A percentile compares a stretch with the other conserved stretches of the same genome.
phyloP scores from a whole-genome alignment of 2,888 invertebrate genomes.

The Steromphala cineraria region DNA sequence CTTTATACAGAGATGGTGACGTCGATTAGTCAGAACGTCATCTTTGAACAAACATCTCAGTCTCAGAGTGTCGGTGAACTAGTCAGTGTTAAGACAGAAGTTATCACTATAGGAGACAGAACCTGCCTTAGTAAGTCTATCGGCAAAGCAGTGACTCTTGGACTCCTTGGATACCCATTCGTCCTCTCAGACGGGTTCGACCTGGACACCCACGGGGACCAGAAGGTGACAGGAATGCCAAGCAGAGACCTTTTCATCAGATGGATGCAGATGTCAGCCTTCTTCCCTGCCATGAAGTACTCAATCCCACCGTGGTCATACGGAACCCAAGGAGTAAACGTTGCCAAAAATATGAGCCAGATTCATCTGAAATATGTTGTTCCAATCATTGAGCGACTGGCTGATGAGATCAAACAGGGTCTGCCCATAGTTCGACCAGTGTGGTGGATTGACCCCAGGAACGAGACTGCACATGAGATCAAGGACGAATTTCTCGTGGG shows the following conservation, averaged over 20 bases:
- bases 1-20: conserved; percentile 50
- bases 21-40: conserved; percentile 38
- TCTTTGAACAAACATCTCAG: conserved; percentile 68
- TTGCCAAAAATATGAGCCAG: conserved; percentile 33
- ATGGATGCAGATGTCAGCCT: conserved; percentile 91
- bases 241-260: conserved; percentile 79
- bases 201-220: neutral
- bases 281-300: conserved; percentile 92
- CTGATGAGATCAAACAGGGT: conserved; percentile 80
- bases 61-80: conserved; percentile 87
- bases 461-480: conserved; percentile 47
- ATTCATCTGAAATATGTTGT: conserved; percentile 25
- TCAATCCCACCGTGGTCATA: conserved; percentile 91
- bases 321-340: conserved; percentile 78
- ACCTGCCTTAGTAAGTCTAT: conserved; percentile 86
- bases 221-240: neutral
- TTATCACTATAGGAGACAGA: conserved; percentile 86
- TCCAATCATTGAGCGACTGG: conserved; percentile 80
- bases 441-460: conserved; percentile 62
- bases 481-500: conserved; percentile 66
- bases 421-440: conserved; percentile 74
- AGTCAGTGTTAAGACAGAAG: conserved; percentile 87
- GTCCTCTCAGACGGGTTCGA: conserved; percentile 91
- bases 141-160: conserved; percentile 81
- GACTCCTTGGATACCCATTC: conserved; percentile 90